Evolutionary conservation across 2,888 invertebrate genomes (phyloP).

Genomic region (Archips xylosteana): DNA sequence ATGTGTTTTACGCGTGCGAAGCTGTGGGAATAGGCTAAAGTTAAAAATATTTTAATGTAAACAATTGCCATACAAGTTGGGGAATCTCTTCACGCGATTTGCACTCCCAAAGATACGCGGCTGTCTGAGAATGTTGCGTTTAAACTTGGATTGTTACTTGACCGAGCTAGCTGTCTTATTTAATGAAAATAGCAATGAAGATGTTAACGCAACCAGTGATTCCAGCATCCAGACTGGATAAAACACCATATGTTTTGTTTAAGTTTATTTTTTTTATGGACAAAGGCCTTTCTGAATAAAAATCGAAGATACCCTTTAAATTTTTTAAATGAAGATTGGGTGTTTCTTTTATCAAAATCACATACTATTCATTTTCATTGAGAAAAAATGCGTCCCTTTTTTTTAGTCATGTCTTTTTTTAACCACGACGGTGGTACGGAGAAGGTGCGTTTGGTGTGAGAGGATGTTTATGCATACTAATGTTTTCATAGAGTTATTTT

Average conservation of each 20-base stretch:
- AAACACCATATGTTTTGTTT: not conserved
- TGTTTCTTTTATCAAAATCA: too few species aligned
- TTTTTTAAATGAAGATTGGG: too few species aligned
- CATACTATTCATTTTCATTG: too few species aligned
- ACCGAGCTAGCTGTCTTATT: not conserved
- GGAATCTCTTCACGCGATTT: not conserved
- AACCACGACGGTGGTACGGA: too few species aligned
- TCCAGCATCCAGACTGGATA: not conserved
- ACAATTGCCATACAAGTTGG: conserved; percentile 6
- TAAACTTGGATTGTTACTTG: not conserved
- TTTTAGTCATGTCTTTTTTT: too few species aligned
- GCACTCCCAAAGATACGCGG: not conserved
- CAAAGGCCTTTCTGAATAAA: too few species aligned
- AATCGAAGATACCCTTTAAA: too few species aligned
- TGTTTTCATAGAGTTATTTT: too few species aligned
- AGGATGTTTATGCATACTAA: too few species aligned
- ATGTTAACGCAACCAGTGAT: not conserved
- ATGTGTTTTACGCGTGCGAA: too few species aligned
- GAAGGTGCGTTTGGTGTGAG: too few species aligned
- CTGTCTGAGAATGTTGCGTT: conserved; percentile 5
- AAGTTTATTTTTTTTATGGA: not conserved
- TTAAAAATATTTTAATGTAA: conserved; percentile 18
- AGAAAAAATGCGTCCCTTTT: too few species aligned
- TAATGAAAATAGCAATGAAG: not conserved
- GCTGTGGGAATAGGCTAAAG: not conserved